Conservation (phyloP, 2,888 invertebrate species). For the Muscina levida region DNA sequence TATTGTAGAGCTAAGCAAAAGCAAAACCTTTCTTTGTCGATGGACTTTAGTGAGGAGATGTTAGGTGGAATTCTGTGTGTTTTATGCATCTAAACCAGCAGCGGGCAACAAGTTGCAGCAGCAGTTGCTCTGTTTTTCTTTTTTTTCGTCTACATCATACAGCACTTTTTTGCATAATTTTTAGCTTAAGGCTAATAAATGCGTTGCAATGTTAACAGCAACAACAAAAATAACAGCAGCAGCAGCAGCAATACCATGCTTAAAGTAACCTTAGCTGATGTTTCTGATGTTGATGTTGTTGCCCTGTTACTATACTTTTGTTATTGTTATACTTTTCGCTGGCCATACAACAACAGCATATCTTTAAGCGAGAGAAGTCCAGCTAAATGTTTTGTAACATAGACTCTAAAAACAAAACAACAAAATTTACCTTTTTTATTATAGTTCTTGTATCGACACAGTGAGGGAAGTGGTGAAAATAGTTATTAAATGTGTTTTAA, state of each 20-base stretch:
- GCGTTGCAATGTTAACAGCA: conserved; percentile 61
- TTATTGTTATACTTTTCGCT: conserved; percentile 26
- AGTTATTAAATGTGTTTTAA: no score
- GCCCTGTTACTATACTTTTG: conserved; percentile 24
- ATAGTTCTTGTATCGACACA: no score
- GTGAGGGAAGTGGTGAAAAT: no score
- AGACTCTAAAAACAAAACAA: neutral
- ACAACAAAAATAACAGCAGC: no score
- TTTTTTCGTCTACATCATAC: conserved; percentile 20
- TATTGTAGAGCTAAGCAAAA: neutral
- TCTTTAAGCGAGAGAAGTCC: conserved; percentile 7
- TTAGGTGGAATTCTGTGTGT: conserved; percentile 12
- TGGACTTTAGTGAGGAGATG: neutral
- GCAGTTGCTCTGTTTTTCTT: conserved; percentile 47
- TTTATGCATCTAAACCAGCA: conserved; percentile 27
- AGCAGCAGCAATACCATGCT: conserved; percentile 46
- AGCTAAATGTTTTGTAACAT: neutral
- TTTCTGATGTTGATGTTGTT: conserved; percentile 42
- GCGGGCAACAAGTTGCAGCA: conserved; percentile 64
- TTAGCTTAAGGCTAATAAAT: conserved; percentile 66
- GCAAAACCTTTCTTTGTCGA: neutral
- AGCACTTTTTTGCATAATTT: conserved; percentile 67
- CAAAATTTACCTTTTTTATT: no score
- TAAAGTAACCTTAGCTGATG: conserved; percentile 41
- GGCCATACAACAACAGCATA: conserved; percentile 25